Percentiles rank a stretch among this genome's conserved stretches.
phyloP scores from a whole-genome alignment of 2,888 invertebrate genomes.

The Catocala sponsa region DNA sequence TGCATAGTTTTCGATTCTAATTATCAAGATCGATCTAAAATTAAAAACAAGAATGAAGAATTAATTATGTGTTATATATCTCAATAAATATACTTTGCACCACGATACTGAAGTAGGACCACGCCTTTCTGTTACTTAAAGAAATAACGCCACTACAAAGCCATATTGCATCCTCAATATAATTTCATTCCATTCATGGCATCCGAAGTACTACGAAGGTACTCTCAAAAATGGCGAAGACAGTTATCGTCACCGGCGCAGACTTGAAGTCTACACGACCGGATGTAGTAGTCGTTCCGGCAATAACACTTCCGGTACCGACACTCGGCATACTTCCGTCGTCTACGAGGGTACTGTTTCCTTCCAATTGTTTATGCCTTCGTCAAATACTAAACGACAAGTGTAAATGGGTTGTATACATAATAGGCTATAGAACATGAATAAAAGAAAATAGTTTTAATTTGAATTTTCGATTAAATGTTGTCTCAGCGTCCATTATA shows the following conservation, averaged over 20 bases:
- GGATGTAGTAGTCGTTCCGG: conserved; percentile 85
- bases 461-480: too few relatives aligned
- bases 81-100: too few relatives aligned
- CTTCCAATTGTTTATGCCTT: conserved; percentile 83
- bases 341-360: conserved; percentile 80
- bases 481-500: too few relatives aligned
- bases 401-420: conserved; percentile 34
- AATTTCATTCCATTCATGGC: conserved; percentile 16
- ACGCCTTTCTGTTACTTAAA: not conserved
- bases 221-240: conserved; percentile 67
- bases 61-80: too few relatives aligned
- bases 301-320: conserved; percentile 86
- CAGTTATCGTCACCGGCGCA: conserved; percentile 65
- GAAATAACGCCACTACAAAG: not conserved
- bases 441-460: too few relatives aligned
- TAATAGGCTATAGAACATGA: conserved; percentile 13
- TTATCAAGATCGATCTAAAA: too few relatives aligned
- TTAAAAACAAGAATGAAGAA: too few relatives aligned
- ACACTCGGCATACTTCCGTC: conserved; percentile 83
- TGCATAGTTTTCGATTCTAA: too few relatives aligned
- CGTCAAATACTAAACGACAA: conserved; percentile 71
- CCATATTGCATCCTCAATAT: conserved; percentile 7
- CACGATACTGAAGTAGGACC: too few relatives aligned
- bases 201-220: conserved; percentile 47
- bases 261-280: conserved; percentile 81